Conservation (phyloP, 2,888 invertebrate species). For the Seira musarum region DNA sequence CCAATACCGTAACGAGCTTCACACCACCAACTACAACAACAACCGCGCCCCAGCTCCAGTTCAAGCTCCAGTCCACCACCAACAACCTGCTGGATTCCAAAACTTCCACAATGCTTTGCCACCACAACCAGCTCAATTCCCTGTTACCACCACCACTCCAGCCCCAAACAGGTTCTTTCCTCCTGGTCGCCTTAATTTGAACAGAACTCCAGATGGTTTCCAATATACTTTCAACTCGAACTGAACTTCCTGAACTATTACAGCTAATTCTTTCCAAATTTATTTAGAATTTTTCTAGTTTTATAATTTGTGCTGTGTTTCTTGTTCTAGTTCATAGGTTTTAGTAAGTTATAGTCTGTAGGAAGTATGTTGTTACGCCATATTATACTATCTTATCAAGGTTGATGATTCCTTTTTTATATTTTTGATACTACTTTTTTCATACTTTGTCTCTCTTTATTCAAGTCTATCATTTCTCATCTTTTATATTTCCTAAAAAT, state of each 20-base stretch:
- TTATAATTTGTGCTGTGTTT: constrained; percentile 14
- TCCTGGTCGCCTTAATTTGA: constrained; percentile 88
- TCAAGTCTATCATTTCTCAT: no score
- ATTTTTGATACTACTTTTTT: constrained; percentile 27
- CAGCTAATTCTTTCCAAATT: constrained; percentile 29
- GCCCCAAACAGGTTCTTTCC: constrained; percentile 85
- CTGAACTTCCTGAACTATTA: constrained; percentile 47
- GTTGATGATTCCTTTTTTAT: constrained; percentile 6
- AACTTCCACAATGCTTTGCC: constrained; percentile 62
- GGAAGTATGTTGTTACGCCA: not conserved
- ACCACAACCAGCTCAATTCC: constrained; percentile 55
- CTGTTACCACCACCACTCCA: constrained; percentile 77
- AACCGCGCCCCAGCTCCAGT: constrained; percentile 26
- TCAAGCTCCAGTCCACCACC: constrained; percentile 42
- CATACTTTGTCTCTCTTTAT: no score
- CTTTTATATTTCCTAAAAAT: not conserved
- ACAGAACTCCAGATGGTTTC: constrained; percentile 90
- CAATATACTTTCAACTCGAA: constrained; percentile 81
- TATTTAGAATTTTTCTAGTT: constrained; percentile 33
- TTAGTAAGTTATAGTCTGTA: constrained; percentile 53
- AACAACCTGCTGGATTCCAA: constrained; percentile 71
- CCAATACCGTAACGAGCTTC: constrained; percentile 73
- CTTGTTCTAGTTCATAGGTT: constrained; percentile 33
- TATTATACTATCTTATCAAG: constrained; percentile 21
- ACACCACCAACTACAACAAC: constrained; percentile 71